Evolutionary conservation across 2,113 vertebrate genomes (phyloP).

Genomic region (Heptranchias perlo): DNA sequence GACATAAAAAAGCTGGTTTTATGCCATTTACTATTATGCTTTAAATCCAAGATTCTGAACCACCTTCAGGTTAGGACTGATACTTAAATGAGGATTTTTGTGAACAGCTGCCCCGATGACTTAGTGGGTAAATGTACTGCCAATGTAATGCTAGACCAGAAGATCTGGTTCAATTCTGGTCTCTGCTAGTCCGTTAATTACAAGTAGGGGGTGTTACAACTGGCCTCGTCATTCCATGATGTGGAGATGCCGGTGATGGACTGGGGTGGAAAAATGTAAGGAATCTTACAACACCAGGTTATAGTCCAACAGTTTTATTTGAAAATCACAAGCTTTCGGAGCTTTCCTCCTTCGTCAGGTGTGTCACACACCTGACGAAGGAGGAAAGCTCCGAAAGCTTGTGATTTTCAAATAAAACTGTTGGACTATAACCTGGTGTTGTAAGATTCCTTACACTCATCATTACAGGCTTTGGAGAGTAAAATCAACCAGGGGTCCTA

Average conservation of each 20-base stretch:
- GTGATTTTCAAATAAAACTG: no score
- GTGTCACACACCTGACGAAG: no score
- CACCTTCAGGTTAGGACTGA: not conserved
- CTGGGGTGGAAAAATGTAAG: no score
- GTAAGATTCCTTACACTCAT: no score
- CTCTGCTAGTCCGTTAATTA: not conserved
- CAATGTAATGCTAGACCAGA: not conserved
- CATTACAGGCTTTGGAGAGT: not conserved
- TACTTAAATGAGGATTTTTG: not conserved
- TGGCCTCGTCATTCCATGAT: not conserved
- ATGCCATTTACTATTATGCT: not conserved
- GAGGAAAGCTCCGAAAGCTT: no score
- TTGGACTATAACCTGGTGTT: no score
- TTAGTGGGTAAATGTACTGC: not conserved
- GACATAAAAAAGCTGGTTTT: not conserved
- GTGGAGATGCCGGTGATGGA: no score
- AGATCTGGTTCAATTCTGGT: not conserved
- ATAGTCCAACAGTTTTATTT: no score
- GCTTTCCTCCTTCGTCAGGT: no score
- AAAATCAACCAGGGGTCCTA: not conserved
- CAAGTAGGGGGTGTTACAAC: not conserved
- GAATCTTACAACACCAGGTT: no score
- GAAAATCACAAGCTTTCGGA: no score
- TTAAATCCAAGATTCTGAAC: not conserved
- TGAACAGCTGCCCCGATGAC: not conserved